Percentiles rank a stretch among this genome's conserved stretches.
These are phyloP conservation scores for Drosophila subquinaria DNA, from an alignment of 2,888 invertebrate genomes.

Conservation along the genomic window DNA sequence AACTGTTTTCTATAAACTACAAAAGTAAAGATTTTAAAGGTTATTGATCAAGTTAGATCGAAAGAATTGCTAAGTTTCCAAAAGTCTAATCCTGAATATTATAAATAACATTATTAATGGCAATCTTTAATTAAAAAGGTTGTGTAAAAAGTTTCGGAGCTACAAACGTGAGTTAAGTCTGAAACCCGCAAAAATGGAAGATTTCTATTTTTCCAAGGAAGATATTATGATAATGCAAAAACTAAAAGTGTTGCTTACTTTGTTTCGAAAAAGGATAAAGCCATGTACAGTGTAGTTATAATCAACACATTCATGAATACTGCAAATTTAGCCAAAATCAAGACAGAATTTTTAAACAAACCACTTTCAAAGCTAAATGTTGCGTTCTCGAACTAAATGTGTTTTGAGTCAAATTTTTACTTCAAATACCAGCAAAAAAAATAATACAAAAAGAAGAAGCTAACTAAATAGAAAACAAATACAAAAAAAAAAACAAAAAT, in stretches of 20 bases:
- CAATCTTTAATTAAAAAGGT: neutral
- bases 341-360: constrained; percentile 51
- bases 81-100: neutral
- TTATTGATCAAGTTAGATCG: neutral
- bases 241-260: neutral
- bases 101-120: neutral
- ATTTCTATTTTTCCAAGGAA: neutral
- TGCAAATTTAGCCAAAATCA: constrained; percentile 63
- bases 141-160: neutral
- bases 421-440: constrained; percentile 61
- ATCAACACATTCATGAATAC: constrained; percentile 32
- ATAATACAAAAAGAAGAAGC: constrained; percentile 29
- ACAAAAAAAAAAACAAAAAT: constrained; percentile 28
- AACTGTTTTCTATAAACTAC: too few species aligned
- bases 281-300: constrained; percentile 3
- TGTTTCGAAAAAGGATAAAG: neutral
- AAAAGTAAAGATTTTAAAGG: neutral
- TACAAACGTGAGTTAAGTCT: neutral
- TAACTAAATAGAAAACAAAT: constrained; percentile 53
- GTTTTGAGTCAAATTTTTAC: constrained; percentile 78
- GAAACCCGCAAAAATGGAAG: neutral
- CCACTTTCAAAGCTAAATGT: constrained; percentile 62
- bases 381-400: constrained; percentile 78
- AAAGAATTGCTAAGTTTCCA: neutral
- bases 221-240: neutral